Evolutionary conservation across 2,797 vertebrate species (phyloP).

Genomic region (Galagoides demidoff): DNA sequence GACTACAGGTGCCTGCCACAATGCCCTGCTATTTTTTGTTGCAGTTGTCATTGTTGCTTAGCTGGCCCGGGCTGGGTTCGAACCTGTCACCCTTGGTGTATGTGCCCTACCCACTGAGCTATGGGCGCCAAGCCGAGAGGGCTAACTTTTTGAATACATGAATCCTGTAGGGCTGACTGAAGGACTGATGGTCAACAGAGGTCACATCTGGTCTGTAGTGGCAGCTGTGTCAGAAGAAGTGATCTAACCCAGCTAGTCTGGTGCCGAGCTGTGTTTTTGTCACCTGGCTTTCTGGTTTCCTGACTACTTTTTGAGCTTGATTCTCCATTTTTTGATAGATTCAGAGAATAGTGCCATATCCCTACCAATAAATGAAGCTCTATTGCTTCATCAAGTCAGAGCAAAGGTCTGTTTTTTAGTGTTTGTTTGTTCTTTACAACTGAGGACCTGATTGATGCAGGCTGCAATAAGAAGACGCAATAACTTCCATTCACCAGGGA

Average conservation of each 20-base stretch:
- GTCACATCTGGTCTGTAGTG: not conserved
- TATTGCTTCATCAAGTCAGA: not conserved
- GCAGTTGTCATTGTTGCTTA: no score
- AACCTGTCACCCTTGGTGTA: no score
- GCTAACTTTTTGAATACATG: no score
- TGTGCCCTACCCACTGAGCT: no score
- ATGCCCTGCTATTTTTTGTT: no score
- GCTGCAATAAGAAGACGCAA: not conserved
- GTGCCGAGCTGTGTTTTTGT: not conserved
- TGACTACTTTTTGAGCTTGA: not conserved
- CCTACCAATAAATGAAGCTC: not conserved
- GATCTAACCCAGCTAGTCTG: not conserved
- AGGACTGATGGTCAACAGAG: not conserved
- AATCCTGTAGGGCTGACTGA: no score
- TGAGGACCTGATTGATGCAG: not conserved
- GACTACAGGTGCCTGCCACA: no score
- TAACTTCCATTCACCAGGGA: not conserved
- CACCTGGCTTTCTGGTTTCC: not conserved
- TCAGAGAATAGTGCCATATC: not conserved
- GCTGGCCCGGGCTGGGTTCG: no score
- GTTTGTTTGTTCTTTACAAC: not conserved
- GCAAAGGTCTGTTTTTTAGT: not conserved
- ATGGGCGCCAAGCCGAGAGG: no score
- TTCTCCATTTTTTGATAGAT: conserved; percentile 51
- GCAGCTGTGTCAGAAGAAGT: not conserved